Conservation (phyloP, 2,797 vertebrate genomes). For the Halcyon badia region DNA sequence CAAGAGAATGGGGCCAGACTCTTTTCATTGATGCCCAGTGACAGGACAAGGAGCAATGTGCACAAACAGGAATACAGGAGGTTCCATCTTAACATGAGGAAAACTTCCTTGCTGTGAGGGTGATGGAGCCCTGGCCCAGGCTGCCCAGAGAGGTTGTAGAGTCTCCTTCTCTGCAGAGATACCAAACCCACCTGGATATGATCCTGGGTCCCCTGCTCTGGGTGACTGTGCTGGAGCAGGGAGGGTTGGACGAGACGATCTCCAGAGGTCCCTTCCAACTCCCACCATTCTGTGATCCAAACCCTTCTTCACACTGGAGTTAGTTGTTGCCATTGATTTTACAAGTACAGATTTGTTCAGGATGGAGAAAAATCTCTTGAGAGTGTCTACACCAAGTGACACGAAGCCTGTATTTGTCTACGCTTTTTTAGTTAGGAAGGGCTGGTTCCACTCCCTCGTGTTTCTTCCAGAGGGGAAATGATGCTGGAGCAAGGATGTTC, state of each 20-base stretch:
- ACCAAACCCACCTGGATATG: not conserved
- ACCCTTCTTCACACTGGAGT: not conserved
- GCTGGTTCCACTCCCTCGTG: fast-evolving
- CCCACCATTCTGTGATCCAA: not conserved
- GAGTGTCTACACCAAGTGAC: not conserved
- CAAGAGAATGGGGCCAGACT: not conserved
- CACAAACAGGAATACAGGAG: too few relatives aligned
- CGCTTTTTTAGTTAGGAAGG: not conserved
- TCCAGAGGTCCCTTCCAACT: not conserved
- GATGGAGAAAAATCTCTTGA: not conserved
- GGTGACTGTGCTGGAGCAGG: not conserved
- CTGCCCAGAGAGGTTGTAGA: not conserved
- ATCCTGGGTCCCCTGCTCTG: not conserved
- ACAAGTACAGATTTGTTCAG: not conserved
- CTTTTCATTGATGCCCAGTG: not conserved
- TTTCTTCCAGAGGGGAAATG: not conserved
- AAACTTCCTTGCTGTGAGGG: too few relatives aligned
- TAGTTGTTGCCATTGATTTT: not conserved
- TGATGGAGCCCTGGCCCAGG: not conserved
- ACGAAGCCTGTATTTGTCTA: not conserved
- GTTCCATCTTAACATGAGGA: too few relatives aligned
- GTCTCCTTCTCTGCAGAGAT: not conserved
- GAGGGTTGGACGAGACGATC: not conserved
- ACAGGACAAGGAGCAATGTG: too few relatives aligned
- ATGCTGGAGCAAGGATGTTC: not conserved